Conservation (phyloP, 2,888 invertebrate genomes). For the Chrysina gloriosa region DNA sequence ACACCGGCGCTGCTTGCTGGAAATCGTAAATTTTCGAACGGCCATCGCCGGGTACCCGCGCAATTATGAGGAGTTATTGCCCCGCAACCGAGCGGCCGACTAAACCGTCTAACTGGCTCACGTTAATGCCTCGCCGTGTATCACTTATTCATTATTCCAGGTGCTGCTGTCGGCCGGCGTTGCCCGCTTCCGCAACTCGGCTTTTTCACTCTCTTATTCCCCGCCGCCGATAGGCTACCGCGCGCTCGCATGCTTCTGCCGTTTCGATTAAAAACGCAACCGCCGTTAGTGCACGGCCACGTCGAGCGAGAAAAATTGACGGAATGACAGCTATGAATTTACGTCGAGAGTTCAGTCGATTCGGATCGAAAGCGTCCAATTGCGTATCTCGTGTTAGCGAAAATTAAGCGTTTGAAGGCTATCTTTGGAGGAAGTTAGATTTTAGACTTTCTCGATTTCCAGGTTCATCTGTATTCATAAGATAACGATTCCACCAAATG, state of each 20-base stretch:
- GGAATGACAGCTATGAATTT: too few relatives aligned
- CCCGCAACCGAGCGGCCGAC: not conserved
- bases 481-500: too few relatives aligned
- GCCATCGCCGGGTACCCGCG: too few relatives aligned
- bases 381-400: too few relatives aligned
- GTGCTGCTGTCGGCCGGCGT: not conserved
- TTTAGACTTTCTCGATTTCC: too few relatives aligned
- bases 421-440: too few relatives aligned
- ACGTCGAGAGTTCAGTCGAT: too few relatives aligned
- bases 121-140: not conserved
- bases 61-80: not conserved
- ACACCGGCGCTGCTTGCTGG: too few relatives aligned
- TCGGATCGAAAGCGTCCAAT: too few relatives aligned
- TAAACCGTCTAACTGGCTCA: not conserved
- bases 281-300: constrained; percentile 7
- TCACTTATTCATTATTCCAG: constrained; percentile 7
- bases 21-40: too few relatives aligned
- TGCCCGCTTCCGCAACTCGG: not conserved
- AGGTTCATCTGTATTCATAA: too few relatives aligned
- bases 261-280: constrained; percentile 16
- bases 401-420: too few relatives aligned
- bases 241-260: constrained; percentile 2
- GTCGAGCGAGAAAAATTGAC: not conserved
- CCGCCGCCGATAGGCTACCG: not conserved
- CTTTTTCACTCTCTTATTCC: not conserved